Base-by-base conservation (phyloP, 2,888 invertebrate species). In the Rhagium mordax region DNA sequence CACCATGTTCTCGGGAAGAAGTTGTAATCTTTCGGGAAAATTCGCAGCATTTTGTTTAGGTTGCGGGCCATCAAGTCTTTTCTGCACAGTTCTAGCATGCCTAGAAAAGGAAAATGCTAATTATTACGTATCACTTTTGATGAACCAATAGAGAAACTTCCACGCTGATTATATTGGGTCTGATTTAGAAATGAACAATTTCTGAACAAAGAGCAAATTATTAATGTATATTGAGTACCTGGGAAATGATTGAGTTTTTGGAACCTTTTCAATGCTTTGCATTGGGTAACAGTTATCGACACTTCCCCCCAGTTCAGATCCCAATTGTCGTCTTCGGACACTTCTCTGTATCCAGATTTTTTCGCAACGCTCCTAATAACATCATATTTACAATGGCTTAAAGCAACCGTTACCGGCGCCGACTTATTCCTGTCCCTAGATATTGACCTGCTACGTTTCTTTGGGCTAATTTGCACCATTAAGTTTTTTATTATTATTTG, bases 1-100 rank as follows among this genome's bases (percentile, higher is more conserved):
- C 96, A 95, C 97, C 97, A 98, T 7, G 97, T 96, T 89, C 95
- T 96, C 0, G 98, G 97, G 86, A 96, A 97, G 85, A 97, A 95
- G 84, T 94, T 95, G 86, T 97, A 98, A 77, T 97, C 97, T 81
- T 93, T 93, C 0, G 97, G 96, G 87, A 95, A 97, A 70, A 95
- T 89, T 87, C 95, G 94, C 74, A 93, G 90, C 97, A 97, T 97
- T 79, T 96, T 91, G 86, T 96, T 97, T 74, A 98, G 90, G 88
- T 98, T 97, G 72, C 96, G 90, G 1, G 97, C 96, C 24, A 98
- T 89, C 66, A 96, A 89, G 89, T 97, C 97, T 88, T 98, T 98
- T 75, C 97, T 91, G 85, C 86, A 88, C 57, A 88, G 88, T 78
- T 88, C 88, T 33, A 88, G 70, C 88, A 88, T 88, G 2, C 88